Evolutionary conservation across 2,888 invertebrate species (phyloP).

Genomic region (Julus scanicus): DNA sequence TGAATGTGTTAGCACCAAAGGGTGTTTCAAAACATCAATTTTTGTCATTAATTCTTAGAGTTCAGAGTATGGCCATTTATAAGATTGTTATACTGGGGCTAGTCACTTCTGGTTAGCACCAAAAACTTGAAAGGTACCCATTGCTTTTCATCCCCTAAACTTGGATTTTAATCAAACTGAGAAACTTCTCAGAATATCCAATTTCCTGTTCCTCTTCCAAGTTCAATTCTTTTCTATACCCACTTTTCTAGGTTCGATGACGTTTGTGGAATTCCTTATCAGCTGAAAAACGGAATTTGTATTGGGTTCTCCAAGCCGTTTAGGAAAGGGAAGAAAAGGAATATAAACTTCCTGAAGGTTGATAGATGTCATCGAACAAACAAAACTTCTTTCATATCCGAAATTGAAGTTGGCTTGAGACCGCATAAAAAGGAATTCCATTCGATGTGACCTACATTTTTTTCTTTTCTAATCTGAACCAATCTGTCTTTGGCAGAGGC

Average conservation of each 20-base stretch:
- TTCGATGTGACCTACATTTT: neutral
- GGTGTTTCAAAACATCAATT: too few species aligned
- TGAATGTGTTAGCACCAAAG: too few species aligned
- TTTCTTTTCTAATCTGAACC: neutral
- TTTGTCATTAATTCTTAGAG: too few species aligned
- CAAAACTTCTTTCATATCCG: constrained; percentile 28
- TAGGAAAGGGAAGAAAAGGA: constrained; percentile 9
- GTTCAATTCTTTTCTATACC: neutral
- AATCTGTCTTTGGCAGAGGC: constrained; percentile 4
- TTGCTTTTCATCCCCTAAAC: neutral
- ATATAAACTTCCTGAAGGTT: constrained; percentile 29
- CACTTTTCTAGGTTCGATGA: neutral
- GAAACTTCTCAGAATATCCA: neutral
- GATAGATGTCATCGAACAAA: constrained; percentile 22
- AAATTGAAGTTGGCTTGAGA: constrained; percentile 29
- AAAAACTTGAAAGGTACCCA: too few species aligned
- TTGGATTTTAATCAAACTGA: neutral
- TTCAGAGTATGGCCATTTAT: too few species aligned
- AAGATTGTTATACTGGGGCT: too few species aligned
- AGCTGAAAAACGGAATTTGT: constrained; percentile 2
- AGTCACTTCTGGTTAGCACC: too few species aligned
- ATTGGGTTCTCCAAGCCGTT: neutral
- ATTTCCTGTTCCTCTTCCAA: constrained; percentile 6
- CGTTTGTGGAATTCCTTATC: constrained; percentile 21
- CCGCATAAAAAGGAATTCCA: constrained; percentile 2